Evolutionary conservation across 2,797 vertebrate species (phyloP).

Genomic region (Sebastes diaconus): DNA sequence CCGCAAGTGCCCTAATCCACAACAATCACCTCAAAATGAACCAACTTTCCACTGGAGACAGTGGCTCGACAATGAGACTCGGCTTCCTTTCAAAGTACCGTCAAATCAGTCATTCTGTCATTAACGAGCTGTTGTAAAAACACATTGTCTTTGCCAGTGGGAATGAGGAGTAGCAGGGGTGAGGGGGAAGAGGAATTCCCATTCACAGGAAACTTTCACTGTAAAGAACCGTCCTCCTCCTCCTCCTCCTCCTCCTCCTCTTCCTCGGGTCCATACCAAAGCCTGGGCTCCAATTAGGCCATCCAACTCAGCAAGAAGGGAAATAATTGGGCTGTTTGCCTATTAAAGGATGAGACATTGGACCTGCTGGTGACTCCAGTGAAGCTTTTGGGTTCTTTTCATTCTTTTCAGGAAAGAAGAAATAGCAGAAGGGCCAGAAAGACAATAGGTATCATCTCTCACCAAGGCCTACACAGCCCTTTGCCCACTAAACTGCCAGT

Average conservation of each 20-base stretch:
- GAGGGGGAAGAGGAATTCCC: constrained; percentile 27
- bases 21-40: constrained; percentile 72
- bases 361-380: constrained; percentile 61
- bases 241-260: constrained; percentile 30
- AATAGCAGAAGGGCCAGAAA: constrained; percentile 18
- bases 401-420: constrained; percentile 34
- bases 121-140: constrained; percentile 82
- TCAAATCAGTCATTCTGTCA: constrained; percentile 73
- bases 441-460: constrained; percentile 80
- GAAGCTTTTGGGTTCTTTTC: constrained; percentile 48
- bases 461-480: constrained; percentile 64
- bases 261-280: constrained; percentile 37
- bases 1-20: constrained; percentile 61
- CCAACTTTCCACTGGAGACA: constrained; percentile 60
- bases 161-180: constrained; percentile 42
- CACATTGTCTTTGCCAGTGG: constrained; percentile 70
- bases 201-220: constrained; percentile 82
- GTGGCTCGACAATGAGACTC: constrained; percentile 57
- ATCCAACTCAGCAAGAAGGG: constrained; percentile 63
- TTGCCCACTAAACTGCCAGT: constrained; percentile 75
- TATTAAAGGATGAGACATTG: constrained; percentile 81
- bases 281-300: constrained; percentile 77
- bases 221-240: constrained; percentile 67
- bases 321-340: constrained; percentile 83
- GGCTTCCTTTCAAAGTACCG: constrained; percentile 62